Conservation (phyloP, 1,140 invertebrate species). For the Lepidurus packardi region DNA sequence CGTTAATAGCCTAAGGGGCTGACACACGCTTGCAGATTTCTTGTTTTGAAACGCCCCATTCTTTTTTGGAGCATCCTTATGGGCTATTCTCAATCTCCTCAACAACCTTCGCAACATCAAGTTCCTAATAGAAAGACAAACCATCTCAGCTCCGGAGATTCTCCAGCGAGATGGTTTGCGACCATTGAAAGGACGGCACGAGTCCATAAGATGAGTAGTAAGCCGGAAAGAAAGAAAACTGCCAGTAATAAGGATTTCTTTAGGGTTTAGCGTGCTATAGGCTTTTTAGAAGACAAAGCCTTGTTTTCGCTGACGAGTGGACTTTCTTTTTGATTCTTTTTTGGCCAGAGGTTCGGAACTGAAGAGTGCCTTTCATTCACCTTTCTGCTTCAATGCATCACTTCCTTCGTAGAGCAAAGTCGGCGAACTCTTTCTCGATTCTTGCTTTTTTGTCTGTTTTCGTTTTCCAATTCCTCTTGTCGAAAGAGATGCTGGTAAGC, state of each 20-base stretch:
- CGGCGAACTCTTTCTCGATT: no score
- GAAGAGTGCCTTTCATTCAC: background rate
- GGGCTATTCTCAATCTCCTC: background rate
- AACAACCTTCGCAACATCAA: background rate
- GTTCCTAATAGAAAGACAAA: background rate
- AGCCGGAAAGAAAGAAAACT: background rate
- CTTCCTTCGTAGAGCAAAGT: no score
- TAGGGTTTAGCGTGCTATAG: background rate
- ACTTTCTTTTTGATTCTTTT: background rate
- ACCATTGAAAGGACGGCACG: background rate
- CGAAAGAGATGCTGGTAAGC: no score
- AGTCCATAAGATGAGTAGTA: background rate
- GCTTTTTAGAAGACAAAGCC: conserved; percentile 1
- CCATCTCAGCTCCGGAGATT: background rate
- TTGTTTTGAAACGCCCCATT: background rate
- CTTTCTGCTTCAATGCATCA: background rate
- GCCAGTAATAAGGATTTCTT: background rate
- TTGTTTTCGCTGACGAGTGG: background rate
- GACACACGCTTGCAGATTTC: conserved; percentile 8
- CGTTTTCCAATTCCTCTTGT: no score
- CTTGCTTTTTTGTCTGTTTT: no score
- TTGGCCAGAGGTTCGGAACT: background rate
- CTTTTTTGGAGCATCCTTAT: background rate
- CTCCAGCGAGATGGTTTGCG: background rate
- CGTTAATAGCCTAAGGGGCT: conserved; percentile 2